Evolutionary conservation across 2,888 invertebrate species (phyloP), one percentile per base, ranked within the genome.

Genomic region (Labia minor): DNA sequence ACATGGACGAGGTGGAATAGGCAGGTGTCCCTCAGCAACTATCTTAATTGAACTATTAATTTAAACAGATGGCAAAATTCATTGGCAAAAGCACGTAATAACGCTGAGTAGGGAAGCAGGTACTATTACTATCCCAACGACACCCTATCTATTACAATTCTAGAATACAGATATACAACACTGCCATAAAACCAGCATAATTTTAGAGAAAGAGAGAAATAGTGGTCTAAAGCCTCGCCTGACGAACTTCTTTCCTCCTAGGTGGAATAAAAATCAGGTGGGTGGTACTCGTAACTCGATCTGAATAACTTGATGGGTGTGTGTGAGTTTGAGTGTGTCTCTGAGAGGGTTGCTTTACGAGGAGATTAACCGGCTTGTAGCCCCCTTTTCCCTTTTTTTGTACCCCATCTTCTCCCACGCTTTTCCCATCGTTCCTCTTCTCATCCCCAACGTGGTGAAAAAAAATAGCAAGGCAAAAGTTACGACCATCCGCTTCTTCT

Each of bases 51-150:
- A 49, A 49, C 49, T 49, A 49, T 49, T 49, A 49, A 49, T 49
- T 49, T 49, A 49, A 49, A 49, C 49, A n/a, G 49, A 49, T 49
- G 49, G 49, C 49, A 49, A 49, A 49, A 49, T 49, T 49, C 49
- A 49, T 49, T 49, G 49, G 49, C 49, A 49, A 49, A 49, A 49
- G 49, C 49, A 49, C 49, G 49, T 49, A 49, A 49, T 49, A 49
- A 49, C 49, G 49, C 49, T 49, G 49, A 49, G 49, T 49, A 14
- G 49, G 2, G 49, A 49, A 49, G 49, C 49, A 49, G 49, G 49
- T 49, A 49, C 49, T 49, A 49, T 49, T 49, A 49, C 49, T 16
- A 49, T 26, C 26, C 26, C 26, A 6, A 26, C 26, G 26, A 26
- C 49, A n/a, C 49, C 14, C n/a, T 4, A 49, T 49, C 49, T 49